phyloP scores from a whole-genome alignment of 2,888 invertebrate species.

The Andrena bucephala region DNA sequence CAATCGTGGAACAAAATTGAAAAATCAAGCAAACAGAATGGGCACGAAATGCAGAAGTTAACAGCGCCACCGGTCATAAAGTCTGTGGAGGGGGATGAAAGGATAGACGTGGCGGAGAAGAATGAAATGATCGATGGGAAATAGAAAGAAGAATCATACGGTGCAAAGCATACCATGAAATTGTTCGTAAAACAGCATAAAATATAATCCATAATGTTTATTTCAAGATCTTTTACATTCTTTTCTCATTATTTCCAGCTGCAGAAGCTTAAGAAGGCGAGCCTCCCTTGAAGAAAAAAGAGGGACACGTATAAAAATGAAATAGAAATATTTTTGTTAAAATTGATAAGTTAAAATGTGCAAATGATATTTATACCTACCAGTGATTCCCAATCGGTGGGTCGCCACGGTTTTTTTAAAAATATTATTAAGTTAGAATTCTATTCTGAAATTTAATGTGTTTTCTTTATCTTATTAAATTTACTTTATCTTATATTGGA shows the following conservation, averaged over 20 bases:
- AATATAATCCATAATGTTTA: neutral
- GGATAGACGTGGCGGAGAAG: neutral
- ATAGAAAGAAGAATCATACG: neutral
- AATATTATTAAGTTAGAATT: too few relatives aligned
- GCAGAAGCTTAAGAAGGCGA: too few relatives aligned
- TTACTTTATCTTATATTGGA: too few relatives aligned
- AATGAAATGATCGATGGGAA: slow-evolving; percentile 6
- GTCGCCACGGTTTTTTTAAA: too few relatives aligned
- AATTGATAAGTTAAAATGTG: too few relatives aligned
- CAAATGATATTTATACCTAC: too few relatives aligned
- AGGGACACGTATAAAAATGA: neutral
- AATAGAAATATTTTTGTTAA: neutral
- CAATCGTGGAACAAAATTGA: slow-evolving; percentile 80
- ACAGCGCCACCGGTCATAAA: slow-evolving; percentile 6
- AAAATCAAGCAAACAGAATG: slow-evolving; percentile 50
- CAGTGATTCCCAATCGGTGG: too few relatives aligned
- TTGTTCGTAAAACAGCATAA: neutral
- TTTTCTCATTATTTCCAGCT: too few relatives aligned
- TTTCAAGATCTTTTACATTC: too few relatives aligned
- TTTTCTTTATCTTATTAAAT: too few relatives aligned
- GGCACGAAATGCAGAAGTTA: slow-evolving; percentile 71
- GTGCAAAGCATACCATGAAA: neutral
- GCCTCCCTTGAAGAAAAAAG: neutral
- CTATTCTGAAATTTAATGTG: too few relatives aligned
- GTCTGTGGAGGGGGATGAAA: slow-evolving; percentile 22